phyloP scores from a whole-genome alignment of 2,888 invertebrate genomes.

The Lumbricus terrestris region DNA sequence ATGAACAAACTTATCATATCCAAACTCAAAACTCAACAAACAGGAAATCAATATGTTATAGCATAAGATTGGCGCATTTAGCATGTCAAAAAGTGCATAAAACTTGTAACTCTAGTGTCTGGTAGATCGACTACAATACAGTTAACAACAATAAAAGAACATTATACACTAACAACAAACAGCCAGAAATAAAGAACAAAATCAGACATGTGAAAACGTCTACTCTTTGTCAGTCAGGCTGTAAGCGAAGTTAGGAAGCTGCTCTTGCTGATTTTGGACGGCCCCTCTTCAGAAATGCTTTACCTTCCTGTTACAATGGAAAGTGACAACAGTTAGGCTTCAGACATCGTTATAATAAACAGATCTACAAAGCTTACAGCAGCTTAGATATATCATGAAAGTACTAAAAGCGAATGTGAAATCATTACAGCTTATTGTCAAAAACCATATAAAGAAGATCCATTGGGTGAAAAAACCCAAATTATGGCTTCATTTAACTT shows the following conservation, averaged over 20 bases:
- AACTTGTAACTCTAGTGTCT: neutral
- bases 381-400: neutral
- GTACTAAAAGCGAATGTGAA: neutral
- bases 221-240: neutral
- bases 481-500: neutral
- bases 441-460: no score
- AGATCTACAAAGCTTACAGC: neutral
- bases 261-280: neutral
- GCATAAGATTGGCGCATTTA: neutral
- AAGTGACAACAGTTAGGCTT: neutral
- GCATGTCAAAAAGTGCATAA: neutral
- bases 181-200: neutral
- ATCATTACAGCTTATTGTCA: neutral
- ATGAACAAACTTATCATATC: neutral
- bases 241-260: slow-evolving; percentile 13
- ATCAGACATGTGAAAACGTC: slow-evolving; percentile 3
- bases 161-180: neutral
- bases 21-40: neutral
- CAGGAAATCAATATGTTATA: neutral
- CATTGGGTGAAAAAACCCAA: no score
- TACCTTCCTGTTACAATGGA: slow-evolving; percentile 27
- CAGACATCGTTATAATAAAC: neutral
- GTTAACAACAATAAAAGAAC: neutral
- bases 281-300: slow-evolving; percentile 27
- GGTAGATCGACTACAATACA: neutral